Percentiles rank a stretch among this genome's conserved stretches.
Evolutionary conservation across 2,888 invertebrate species (phyloP).

Genomic region (Meteorus cinctellus): DNA sequence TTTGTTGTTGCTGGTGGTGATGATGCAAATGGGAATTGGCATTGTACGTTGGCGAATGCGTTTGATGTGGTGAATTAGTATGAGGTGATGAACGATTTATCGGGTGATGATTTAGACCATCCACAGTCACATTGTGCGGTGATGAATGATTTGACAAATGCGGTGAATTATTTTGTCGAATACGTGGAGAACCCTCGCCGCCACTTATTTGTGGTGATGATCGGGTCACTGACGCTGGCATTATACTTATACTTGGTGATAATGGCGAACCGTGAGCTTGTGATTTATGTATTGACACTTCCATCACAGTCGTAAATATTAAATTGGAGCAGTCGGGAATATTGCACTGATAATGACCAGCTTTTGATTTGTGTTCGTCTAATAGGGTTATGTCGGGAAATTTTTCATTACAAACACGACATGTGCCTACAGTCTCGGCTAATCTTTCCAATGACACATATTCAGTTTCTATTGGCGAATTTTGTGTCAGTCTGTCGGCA

Average conservation of each 20-base stretch:
- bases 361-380: constrained; percentile 76
- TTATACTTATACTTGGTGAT: constrained; percentile 58
- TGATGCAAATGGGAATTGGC: constrained; percentile 20
- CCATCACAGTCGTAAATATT: constrained; percentile 63
- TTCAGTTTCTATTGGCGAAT: constrained; percentile 74
- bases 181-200: constrained; percentile 53
- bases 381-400: constrained; percentile 76
- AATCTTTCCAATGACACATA: constrained; percentile 80
- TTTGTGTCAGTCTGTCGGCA: constrained; percentile 59
- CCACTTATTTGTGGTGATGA: constrained; percentile 60
- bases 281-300: constrained; percentile 66
- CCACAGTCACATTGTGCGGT: constrained; percentile 57
- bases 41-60: constrained; percentile 32
- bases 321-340: constrained; percentile 68
- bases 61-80: constrained; percentile 45
- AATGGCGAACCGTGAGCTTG: constrained; percentile 65
- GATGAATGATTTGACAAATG: constrained; percentile 59
- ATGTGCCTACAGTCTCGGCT: constrained; percentile 77
- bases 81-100: constrained; percentile 62
- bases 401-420: constrained; percentile 78
- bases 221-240: constrained; percentile 54
- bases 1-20: constrained; percentile 57
- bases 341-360: constrained; percentile 76
- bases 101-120: constrained; percentile 57
- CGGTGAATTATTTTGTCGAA: constrained; percentile 55